phyloP scores from a whole-genome alignment of 2,888 invertebrate species.

The Neocrepidodera transversa region DNA sequence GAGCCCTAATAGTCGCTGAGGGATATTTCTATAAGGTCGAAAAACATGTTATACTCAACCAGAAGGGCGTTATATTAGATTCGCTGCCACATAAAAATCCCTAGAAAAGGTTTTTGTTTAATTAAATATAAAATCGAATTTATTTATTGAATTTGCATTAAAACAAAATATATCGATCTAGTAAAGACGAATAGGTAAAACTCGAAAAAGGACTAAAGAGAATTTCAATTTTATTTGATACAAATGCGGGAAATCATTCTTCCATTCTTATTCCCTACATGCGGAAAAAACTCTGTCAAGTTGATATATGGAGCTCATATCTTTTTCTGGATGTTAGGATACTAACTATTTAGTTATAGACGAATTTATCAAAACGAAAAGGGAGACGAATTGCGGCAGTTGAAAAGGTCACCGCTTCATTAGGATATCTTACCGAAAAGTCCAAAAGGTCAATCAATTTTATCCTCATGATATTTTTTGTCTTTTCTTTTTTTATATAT shows the following conservation, averaged over 20 bases:
- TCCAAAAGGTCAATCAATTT: slow-evolving; percentile 18
- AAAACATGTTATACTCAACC: slow-evolving; percentile 6
- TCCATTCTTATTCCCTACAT: slow-evolving; percentile 30
- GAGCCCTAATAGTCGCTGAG: background rate
- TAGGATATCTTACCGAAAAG: slow-evolving; percentile 7
- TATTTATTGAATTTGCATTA: too few relatives aligned
- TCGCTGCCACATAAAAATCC: slow-evolving; percentile 11
- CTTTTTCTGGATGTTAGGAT: slow-evolving; percentile 21
- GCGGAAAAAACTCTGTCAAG: slow-evolving; percentile 32
- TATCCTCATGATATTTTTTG: too few relatives aligned
- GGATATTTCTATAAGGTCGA: slow-evolving; percentile 6
- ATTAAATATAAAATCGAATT: too few relatives aligned
- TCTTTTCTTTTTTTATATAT: too few relatives aligned
- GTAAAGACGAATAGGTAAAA: slow-evolving; percentile 28
- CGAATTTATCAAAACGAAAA: slow-evolving; percentile 22
- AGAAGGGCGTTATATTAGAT: slow-evolving; percentile 9
- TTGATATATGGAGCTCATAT: slow-evolving; percentile 27
- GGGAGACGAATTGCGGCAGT: slow-evolving; percentile 17
- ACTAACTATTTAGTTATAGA: slow-evolving; percentile 28
- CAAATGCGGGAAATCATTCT: slow-evolving; percentile 30
- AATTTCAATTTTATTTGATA: slow-evolving; percentile 35
- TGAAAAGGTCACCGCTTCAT: slow-evolving; percentile 14
- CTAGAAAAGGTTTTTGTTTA: slow-evolving; percentile 14
- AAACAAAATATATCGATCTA: background rate
- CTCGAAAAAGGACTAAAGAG: slow-evolving; percentile 29